Evolutionary conservation across 2,113 vertebrate genomes (phyloP).

Genomic region (Grallaria varia): DNA sequence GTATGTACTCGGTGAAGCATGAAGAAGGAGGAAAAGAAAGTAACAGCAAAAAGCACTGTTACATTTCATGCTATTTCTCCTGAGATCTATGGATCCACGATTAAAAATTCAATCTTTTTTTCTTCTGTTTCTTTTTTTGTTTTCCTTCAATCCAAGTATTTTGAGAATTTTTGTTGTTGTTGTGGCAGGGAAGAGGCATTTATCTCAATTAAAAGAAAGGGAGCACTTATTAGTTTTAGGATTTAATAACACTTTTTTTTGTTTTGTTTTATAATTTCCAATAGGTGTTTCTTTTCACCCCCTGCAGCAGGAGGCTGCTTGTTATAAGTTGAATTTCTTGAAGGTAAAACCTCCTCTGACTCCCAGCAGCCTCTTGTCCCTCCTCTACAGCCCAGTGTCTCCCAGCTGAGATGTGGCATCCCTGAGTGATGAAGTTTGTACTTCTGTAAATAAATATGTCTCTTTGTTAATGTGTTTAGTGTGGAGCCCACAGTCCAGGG

Average conservation of each 20-base stretch:
- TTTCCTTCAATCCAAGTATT: fast-evolving
- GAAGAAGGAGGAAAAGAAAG: neutral
- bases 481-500: neutral
- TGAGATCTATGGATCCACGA: neutral
- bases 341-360: neutral
- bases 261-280: neutral
- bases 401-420: neutral
- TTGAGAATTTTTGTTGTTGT: neutral
- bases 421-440: neutral
- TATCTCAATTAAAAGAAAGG: neutral
- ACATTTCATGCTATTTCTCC: neutral
- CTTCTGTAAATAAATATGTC: neutral
- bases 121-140: neutral
- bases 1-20: neutral
- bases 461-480: neutral
- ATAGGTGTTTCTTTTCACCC: neutral
- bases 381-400: neutral
- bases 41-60: neutral
- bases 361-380: neutral
- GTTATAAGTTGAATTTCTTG: neutral
- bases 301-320: neutral
- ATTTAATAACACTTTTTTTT: neutral
- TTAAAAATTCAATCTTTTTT: neutral
- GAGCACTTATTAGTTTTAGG: neutral
- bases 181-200: fast-evolving